Percentiles rank a stretch among this genome's conserved stretches.
Evolutionary conservation across 1,140 invertebrate species (phyloP).

Genomic region (Vanessa tameamea): DNA sequence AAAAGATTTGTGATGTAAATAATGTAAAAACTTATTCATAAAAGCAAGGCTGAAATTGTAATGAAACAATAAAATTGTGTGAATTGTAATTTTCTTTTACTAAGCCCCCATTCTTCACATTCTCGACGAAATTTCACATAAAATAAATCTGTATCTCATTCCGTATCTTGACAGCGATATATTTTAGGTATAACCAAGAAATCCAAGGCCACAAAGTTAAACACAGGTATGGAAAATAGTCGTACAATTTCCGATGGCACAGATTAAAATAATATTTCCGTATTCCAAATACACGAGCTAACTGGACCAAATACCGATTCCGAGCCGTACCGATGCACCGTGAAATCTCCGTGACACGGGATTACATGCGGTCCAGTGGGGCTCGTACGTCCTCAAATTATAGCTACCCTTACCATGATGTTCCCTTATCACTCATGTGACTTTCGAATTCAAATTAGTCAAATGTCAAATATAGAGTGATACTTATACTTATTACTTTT

Average conservation of each 20-base stretch:
- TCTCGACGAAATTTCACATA: constrained; percentile 12
- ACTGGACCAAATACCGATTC: constrained; percentile 3
- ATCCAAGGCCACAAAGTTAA: neutral
- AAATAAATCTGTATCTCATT: constrained; percentile 13
- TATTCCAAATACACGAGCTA: neutral
- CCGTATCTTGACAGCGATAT: constrained; percentile 18
- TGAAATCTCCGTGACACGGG: constrained; percentile 15
- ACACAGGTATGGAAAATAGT: constrained; percentile 1
- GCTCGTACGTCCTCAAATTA: constrained; percentile 19
- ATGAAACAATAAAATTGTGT: constrained; percentile 80
- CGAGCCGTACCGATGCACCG: neutral
- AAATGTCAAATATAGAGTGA: neutral
- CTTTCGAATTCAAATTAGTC: neutral
- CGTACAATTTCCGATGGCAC: neutral
- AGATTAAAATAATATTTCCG: constrained; percentile 13
- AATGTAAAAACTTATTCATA: constrained; percentile 75
- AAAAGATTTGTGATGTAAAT: constrained; percentile 69
- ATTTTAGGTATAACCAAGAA: neutral
- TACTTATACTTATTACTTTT: too few relatives aligned
- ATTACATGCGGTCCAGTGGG: constrained; percentile 22
- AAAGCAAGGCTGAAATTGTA: constrained; percentile 80
- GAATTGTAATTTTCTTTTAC: constrained; percentile 50
- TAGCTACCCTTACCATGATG: neutral
- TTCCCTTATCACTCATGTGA: neutral
- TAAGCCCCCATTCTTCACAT: constrained; percentile 12